A percentile compares a stretch with the other conserved stretches of the same genome.
These are phyloP conservation scores for Fregetta grallaria DNA, from an alignment of 2,113 vertebrate genomes.

Conservation along the genomic window DNA sequence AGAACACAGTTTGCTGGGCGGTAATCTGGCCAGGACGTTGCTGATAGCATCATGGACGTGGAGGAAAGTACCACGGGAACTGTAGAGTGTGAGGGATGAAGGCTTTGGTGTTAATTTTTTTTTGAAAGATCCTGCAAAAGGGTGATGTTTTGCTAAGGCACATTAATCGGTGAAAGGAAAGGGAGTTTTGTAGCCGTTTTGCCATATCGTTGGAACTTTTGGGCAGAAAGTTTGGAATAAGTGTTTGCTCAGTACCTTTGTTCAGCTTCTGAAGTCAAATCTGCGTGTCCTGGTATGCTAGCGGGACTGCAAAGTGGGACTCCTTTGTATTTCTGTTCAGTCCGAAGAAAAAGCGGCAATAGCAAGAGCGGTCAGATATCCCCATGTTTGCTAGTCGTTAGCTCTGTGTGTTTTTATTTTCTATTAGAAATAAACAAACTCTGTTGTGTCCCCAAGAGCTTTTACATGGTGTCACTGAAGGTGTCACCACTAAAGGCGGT, in stretches of 20 bases:
- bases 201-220: background rate
- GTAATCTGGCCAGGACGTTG: fast-evolving
- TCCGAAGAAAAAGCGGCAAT: background rate
- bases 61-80: background rate
- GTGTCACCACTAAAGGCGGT: background rate
- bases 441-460: background rate
- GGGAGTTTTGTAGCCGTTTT: background rate
- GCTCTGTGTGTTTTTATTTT: background rate
- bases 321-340: background rate
- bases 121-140: background rate
- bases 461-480: background rate
- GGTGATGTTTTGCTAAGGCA: background rate
- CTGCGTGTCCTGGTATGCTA: background rate
- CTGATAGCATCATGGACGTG: background rate
- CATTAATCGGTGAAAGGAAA: background rate
- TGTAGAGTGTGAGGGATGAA: background rate
- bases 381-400: background rate
- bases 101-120: background rate
- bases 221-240: background rate
- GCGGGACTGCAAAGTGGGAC: background rate
- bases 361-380: background rate
- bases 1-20: background rate
- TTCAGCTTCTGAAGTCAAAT: background rate
- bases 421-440: background rate
- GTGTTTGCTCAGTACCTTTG: background rate